Percentiles rank a stretch among this genome's conserved stretches.
These are phyloP conservation scores for Ceyx melanurus DNA, from an alignment of 2,113 vertebrate genomes.

Conservation along the genomic window DNA sequence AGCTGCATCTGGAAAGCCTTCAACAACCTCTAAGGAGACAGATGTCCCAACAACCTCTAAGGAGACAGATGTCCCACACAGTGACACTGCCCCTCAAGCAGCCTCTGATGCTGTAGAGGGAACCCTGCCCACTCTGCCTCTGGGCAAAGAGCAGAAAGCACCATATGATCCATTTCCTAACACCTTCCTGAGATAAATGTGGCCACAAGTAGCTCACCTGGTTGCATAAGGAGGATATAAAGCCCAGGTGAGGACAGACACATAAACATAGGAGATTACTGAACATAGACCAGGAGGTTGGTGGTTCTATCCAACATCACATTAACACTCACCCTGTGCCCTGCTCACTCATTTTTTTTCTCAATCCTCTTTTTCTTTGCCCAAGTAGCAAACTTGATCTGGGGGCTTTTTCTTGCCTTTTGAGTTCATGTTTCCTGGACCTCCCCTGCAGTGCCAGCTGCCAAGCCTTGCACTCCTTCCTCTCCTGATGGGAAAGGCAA, in stretches of 20 bases:
- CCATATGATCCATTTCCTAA: accelerated
- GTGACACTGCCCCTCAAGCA: not conserved
- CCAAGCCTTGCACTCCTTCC: not conserved
- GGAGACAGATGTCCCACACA: not conserved
- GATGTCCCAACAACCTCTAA: not conserved
- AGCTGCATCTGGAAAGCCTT: not conserved
- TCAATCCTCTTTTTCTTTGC: not conserved
- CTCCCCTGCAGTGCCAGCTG: not conserved
- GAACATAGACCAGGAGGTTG: not conserved
- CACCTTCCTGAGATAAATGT: accelerated
- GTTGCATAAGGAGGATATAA: not conserved
- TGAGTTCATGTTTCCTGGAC: not conserved
- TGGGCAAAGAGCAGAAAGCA: not conserved
- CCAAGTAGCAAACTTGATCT: not conserved
- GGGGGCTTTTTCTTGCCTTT: not conserved
- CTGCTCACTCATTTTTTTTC: not conserved
- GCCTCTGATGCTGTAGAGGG: not conserved
- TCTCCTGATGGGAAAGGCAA: not conserved
- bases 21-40: not conserved
- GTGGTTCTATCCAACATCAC: not conserved
- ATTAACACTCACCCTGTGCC: accelerated
- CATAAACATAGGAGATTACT: not conserved
- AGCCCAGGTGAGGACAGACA: not conserved
- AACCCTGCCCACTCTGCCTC: not conserved
- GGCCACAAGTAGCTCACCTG: accelerated